phyloP scores from a whole-genome alignment of 1,140 invertebrate species.

The Pteromalus puparum region DNA sequence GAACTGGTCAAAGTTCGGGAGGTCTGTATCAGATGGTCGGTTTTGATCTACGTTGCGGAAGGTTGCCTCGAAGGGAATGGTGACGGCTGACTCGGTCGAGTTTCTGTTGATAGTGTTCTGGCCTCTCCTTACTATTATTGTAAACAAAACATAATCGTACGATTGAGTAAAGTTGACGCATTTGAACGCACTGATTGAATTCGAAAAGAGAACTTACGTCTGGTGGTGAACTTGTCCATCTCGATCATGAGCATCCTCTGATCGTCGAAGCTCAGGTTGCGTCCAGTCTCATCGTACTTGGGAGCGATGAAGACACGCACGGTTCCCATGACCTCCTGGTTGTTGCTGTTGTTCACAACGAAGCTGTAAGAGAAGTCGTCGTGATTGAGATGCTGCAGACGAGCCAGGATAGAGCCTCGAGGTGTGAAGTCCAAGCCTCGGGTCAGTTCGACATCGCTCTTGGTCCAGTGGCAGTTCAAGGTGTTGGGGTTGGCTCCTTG shows the following conservation, averaged over 20 bases:
- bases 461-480: conserved; percentile 82
- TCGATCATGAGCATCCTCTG: conserved; percentile 85
- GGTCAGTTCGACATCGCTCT: conserved; percentile 84
- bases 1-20: background rate
- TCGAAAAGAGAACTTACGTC: conserved; percentile 4
- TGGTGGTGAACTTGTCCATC: conserved; percentile 78
- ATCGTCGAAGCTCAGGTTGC: conserved; percentile 79
- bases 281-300: conserved; percentile 81
- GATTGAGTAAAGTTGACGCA: background rate
- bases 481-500: conserved; percentile 52
- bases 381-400: conserved; percentile 86
- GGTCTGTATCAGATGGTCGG: conserved; percentile 63
- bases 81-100: conserved; percentile 78
- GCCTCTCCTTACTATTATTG: conserved; percentile 75
- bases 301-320: conserved; percentile 87
- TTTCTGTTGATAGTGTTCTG: conserved; percentile 76
- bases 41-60: conserved; percentile 77
- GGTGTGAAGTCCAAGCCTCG: conserved; percentile 87
- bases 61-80: conserved; percentile 80
- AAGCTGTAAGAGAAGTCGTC: conserved; percentile 80
- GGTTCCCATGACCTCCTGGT: conserved; percentile 78
- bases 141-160: background rate
- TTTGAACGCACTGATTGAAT: background rate
- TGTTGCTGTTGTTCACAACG: conserved; percentile 80
- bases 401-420: conserved; percentile 81